Base-by-base conservation (phyloP, 1,140 invertebrate species). In the Bombyx mandarina region DNA sequence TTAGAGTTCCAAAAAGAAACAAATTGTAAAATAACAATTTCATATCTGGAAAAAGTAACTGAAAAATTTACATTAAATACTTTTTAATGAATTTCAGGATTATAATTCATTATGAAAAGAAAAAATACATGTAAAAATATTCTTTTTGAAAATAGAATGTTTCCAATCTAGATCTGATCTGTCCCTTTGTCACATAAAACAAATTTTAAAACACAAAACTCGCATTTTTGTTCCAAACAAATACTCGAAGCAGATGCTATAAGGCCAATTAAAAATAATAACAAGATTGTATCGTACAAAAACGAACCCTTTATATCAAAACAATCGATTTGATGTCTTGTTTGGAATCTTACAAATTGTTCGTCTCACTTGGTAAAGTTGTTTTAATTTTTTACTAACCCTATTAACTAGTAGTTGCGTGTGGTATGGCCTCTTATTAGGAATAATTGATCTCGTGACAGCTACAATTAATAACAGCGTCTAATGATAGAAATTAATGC, bases 281-380 rank as follows among this genome's bases (percentile, higher is more conserved):
- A 77, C 72, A 77, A 80, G 72, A 83, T 86, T 77, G 73, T 74
- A 69, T 69, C 62, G 56, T 69, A 65, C 46, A 75, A 76, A 79
- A 80, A 72, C 59, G 64, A 64, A 71, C 65, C 66, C 62, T 69
- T 69, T 74, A 67, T 67, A 71, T 65, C 68, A 65, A 72, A 83
- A 79, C 75, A 78, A 79, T 78, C 77, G 65, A 65, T 79, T 73
- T 76, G 73, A 80, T 75, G 73, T 77, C 82, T 86, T 80, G 73
- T 75, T 83, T 74, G 18, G 59, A 70, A 64, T 70, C 55, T 62
- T 58, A 69, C 58, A 81, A 83, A 86, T 83, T 79, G 83, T 55
- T 77, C 62, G 73, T 71, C 75, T 68, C 68, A 68, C 52, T 74
- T 57, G 66, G 50, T 53, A 61, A 35, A 64, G 62, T 69, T 64